phyloP scores from a whole-genome alignment of 1,140 invertebrate species.

The Sitobion miscanthi region DNA sequence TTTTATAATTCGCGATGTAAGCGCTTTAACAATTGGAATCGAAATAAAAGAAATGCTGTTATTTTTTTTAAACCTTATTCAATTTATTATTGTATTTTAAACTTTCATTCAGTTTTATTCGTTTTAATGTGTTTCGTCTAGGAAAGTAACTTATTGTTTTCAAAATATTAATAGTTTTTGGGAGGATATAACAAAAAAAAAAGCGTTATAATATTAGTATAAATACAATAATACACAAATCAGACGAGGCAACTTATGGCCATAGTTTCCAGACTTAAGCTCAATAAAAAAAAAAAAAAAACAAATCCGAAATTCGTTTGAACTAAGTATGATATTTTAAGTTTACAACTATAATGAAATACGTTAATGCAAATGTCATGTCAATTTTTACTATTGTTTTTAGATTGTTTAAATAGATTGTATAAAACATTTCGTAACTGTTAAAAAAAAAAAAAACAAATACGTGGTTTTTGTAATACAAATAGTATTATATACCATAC shows the following conservation, averaged over 20 bases:
- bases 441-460: not conserved
- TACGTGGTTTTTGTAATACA: not conserved
- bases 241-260: not conserved
- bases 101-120: not conserved
- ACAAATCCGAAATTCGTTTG: not conserved
- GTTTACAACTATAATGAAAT: not conserved
- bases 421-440: not conserved
- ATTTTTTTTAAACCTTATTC: not conserved
- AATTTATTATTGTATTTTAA: not conserved
- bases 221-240: not conserved
- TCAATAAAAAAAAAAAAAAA: no score
- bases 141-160: not conserved
- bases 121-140: not conserved
- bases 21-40: not conserved
- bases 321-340: not conserved
- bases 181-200: not conserved
- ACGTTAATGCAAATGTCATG: not conserved
- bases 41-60: not conserved
- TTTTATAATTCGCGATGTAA: not conserved
- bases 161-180: not conserved
- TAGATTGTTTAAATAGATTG: not conserved
- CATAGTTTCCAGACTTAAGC: no score
- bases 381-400: not conserved
- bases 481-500: not conserved
- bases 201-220: not conserved